Evolutionary conservation across 2,888 invertebrate genomes (phyloP), one percentile per base, ranked within the genome.

Genomic region (Apodemia mormo): DNA sequence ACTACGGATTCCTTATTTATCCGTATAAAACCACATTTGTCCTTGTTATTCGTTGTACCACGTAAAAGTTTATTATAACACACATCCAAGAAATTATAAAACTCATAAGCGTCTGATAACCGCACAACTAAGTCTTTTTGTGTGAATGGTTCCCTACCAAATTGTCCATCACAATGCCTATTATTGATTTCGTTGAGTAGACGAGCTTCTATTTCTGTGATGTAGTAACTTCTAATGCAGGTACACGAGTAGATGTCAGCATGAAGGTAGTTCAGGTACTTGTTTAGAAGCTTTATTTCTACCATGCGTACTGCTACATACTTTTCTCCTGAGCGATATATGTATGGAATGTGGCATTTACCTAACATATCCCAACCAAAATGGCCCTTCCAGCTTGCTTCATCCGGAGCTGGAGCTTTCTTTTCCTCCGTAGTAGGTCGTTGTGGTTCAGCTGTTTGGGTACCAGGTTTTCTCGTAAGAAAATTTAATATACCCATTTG

Each of bases 301-400:
- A 98, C 97, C 95, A 99, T 98, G 70, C 98, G 95, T 68, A 99
- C 98, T n/a, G 98, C 97, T 83, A 98, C 97, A 86, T 97, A 98
- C 85, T 96, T 96, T 84, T 97, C 97, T 29, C 95, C 95, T 68
- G 96, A 95, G 30, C 99, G 95, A 82, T 96, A 96, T 76, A 99
- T 97, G 86, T 97, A 98, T 1, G 99, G 99, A 82, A 99, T 97
- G 86, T 96, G 96, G 78, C 95, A 95, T 81, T 96, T 96, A 73
- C 97, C 98, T 67, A 98, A 95, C 79, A 96, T 96, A 72, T 96
- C 96, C 98, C 98, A 99, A 68, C 98, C 98, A 86, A 98, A 99
- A 81, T 97, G 95, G 58, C 97, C 96, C 79, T 96, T 95, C 83
- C 96, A 95, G 72, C 96, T 96, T 75, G 96, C 96, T 79, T 97